phyloP scores from a whole-genome alignment of 2,888 invertebrate genomes.

The Acheta domesticus region DNA sequence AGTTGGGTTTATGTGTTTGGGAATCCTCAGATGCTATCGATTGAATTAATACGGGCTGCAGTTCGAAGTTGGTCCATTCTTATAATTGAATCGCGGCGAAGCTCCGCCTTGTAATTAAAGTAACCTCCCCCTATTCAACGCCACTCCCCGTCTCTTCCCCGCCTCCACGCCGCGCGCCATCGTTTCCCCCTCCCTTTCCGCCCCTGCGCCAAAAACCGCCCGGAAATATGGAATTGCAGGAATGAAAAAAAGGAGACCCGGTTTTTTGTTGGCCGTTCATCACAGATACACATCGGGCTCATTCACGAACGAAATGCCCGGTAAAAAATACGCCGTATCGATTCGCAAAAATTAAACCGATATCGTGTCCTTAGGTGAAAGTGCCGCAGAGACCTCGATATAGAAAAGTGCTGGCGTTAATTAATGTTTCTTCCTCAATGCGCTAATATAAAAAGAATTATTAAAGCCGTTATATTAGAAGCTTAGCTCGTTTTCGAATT shows the following conservation, averaged over 20 bases:
- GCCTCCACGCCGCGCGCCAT: background rate
- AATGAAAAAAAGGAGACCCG: background rate
- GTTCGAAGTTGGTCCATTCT: conserved; percentile 18
- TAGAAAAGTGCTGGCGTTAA: conserved; percentile 6
- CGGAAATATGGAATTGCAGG: conserved; percentile 18
- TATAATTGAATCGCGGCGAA: background rate
- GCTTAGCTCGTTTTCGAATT: background rate
- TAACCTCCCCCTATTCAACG: background rate
- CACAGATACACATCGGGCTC: conserved; percentile 9
- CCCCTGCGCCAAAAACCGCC: background rate
- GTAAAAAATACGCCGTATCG: background rate
- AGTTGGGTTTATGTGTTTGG: conserved; percentile 18
- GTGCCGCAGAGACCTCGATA: background rate
- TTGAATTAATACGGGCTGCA: background rate
- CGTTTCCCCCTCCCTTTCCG: background rate
- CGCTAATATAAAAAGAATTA: background rate
- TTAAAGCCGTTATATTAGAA: background rate
- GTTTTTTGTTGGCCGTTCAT: conserved; percentile 18
- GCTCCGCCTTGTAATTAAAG: conserved; percentile 1
- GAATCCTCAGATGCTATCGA: background rate
- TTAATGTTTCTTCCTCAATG: conserved; percentile 9
- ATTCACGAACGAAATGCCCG: background rate
- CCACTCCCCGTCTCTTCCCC: background rate
- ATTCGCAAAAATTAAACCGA: background rate
- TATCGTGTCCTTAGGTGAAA: background rate